Evolutionary conservation across 2,888 invertebrate species (phyloP).

Genomic region (Eugnorisma glareosa): DNA sequence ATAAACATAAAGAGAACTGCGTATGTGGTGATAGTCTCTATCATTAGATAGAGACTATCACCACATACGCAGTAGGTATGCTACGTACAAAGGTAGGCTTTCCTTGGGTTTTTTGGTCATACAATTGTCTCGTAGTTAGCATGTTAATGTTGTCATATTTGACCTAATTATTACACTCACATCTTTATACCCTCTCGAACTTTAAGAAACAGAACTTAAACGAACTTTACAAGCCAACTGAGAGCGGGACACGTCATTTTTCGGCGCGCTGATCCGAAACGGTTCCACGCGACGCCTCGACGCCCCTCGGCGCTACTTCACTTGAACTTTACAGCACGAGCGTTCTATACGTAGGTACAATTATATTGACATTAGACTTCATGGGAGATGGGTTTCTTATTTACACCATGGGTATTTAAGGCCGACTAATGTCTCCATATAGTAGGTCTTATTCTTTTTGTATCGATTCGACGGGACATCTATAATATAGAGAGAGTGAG

Average conservation of each 20-base stretch:
- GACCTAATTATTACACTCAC: background rate
- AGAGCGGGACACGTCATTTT: conserved; percentile 68
- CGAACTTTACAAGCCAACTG: conserved; percentile 45
- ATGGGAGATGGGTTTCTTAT: conserved; percentile 44
- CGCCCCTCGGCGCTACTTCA: conserved; percentile 74
- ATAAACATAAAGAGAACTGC: too few species aligned
- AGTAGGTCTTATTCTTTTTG: background rate
- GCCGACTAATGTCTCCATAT: conserved; percentile 24
- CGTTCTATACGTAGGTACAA: conserved; percentile 48
- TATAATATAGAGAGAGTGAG: too few species aligned
- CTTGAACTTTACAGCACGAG: conserved; percentile 72
- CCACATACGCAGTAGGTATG: background rate
- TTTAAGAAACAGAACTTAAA: conserved; percentile 27
- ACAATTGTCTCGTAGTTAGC: background rate
- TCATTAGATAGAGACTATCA: background rate
- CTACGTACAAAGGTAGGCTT: background rate
- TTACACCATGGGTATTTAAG: background rate
- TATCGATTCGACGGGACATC: too few species aligned
- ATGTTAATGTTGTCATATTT: background rate
- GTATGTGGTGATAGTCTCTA: too few species aligned
- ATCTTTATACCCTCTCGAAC: conserved; percentile 2
- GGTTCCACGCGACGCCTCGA: conserved; percentile 75
- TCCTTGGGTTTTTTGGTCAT: background rate
- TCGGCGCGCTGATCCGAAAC: conserved; percentile 73
- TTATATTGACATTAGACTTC: conserved; percentile 59